Conservation (phyloP, 2,888 invertebrate species). For the Macrosiphum euphorbiae region DNA sequence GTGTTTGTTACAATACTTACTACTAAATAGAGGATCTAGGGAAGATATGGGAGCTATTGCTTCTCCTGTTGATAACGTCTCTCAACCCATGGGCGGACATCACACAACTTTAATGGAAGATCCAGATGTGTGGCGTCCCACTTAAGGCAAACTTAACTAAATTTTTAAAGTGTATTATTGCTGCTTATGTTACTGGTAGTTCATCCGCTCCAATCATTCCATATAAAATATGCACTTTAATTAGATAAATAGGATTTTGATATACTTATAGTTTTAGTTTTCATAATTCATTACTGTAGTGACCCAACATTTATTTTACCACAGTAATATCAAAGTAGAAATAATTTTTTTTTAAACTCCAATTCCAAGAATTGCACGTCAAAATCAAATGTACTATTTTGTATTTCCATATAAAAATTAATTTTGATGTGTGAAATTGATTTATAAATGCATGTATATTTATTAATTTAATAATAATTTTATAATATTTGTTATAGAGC, state of each 20-base stretch:
- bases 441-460: neutral
- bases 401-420: neutral
- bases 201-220: neutral
- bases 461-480: constrained; percentile 1
- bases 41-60: constrained; percentile 89
- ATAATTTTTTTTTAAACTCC: neutral
- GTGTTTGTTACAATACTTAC: constrained; percentile 47
- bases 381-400: neutral
- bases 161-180: constrained; percentile 26
- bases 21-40: constrained; percentile 79
- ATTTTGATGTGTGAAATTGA: neutral
- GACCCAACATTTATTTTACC: neutral
- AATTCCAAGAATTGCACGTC: constrained; percentile 1
- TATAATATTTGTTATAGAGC: constrained; percentile 75
- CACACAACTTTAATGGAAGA: constrained; percentile 91
- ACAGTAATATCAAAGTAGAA: neutral
- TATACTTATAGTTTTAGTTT: neutral
- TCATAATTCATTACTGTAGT: constrained; percentile 33
- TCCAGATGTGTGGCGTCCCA: constrained; percentile 93
- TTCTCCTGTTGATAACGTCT: constrained; percentile 74
- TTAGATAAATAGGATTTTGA: constrained; percentile 1
- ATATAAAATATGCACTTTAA: neutral
- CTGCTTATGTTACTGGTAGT: constrained; percentile 36
- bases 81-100: constrained; percentile 77
- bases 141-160: constrained; percentile 72